Conservation (phyloP, 2,888 invertebrate genomes). For the Cryptophagus acutangulus region DNA sequence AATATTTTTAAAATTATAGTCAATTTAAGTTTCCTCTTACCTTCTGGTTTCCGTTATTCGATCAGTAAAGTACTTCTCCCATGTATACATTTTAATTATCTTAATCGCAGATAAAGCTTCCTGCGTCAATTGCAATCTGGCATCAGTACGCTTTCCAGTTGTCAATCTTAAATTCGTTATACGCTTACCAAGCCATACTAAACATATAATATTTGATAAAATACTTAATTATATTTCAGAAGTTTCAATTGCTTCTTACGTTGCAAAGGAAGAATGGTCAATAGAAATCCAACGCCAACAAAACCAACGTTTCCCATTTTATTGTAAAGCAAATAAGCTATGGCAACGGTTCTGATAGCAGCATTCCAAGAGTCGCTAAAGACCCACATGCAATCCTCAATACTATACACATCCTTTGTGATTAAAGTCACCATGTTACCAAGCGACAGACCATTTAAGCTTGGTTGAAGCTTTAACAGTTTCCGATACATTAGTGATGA, state of each 20-base stretch:
- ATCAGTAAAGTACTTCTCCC: slow-evolving; percentile 35
- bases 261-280: slow-evolving; percentile 31
- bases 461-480: slow-evolving; percentile 22
- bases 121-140: slow-evolving; percentile 35
- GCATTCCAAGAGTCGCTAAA: slow-evolving; percentile 90
- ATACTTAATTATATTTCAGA: background rate
- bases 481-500: slow-evolving; percentile 70
- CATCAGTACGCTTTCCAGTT: slow-evolving; percentile 38
- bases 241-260: slow-evolving; percentile 16
- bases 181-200: slow-evolving; percentile 24
- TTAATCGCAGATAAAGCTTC: slow-evolving; percentile 36
- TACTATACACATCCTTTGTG: slow-evolving; percentile 87
- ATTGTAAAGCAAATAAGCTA: slow-evolving; percentile 71
- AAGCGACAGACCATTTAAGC: background rate
- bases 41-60: slow-evolving; percentile 52
- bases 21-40: too few relatives aligned
- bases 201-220: slow-evolving; percentile 12
- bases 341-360: slow-evolving; percentile 73
- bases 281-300: slow-evolving; percentile 52
- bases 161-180: slow-evolving; percentile 27
- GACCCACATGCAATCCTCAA: slow-evolving; percentile 81
- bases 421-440: slow-evolving; percentile 76
- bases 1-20: too few relatives aligned
- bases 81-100: slow-evolving; percentile 39
- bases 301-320: slow-evolving; percentile 52